Conservation (phyloP, 92 coral and sea anemone species). For the Palythoa heliodiscus region DNA sequence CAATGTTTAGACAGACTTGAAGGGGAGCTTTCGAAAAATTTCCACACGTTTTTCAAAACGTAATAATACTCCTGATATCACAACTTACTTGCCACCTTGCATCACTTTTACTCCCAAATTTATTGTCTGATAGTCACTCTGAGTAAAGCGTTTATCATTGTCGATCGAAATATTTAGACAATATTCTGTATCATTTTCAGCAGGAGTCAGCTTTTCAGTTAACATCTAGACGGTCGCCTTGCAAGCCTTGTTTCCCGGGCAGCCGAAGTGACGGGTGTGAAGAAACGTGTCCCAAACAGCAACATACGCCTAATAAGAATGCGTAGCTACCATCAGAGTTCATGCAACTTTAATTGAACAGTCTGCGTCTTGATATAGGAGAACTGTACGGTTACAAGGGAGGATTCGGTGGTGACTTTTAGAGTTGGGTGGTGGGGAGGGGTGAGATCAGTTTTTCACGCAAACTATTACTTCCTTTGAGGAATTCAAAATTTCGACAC, state of each 20-base stretch:
- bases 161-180: not conserved
- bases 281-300: constrained; percentile 40
- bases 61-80: too few species aligned
- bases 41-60: too few species aligned
- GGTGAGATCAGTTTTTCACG: too few species aligned
- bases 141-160: not conserved
- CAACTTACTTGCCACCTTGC: too few species aligned
- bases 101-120: too few species aligned
- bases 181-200: not conserved
- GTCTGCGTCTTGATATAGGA: not conserved
- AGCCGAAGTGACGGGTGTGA: constrained; percentile 12
- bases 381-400: too few species aligned
- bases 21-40: too few species aligned
- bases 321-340: not conserved
- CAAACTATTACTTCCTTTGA: too few species aligned
- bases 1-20: not conserved
- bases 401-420: too few species aligned
- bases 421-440: too few species aligned
- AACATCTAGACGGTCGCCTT: constrained; percentile 23
- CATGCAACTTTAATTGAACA: not conserved
- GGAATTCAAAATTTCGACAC: too few species aligned
- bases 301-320: constrained; percentile 35
- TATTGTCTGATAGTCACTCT: too few species aligned
- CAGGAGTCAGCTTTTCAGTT: constrained; percentile 35
- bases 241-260: constrained; percentile 43